Conservation (phyloP, 92 coral and sea anemone species). For the Siderastrea siderea region DNA sequence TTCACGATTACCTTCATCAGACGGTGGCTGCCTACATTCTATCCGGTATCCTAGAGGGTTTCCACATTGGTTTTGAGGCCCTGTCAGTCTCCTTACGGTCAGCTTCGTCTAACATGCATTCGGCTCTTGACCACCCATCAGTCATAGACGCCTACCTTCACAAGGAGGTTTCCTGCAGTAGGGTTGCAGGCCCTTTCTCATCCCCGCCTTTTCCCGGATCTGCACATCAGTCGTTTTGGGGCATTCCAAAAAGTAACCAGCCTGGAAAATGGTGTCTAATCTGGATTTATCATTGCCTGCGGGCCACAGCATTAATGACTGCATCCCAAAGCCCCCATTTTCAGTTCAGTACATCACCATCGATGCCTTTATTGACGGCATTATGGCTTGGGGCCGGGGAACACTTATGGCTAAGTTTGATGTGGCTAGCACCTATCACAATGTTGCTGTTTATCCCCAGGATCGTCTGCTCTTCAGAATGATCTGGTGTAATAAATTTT, state of each 20-base stretch:
- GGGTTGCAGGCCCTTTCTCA: constrained; percentile 9
- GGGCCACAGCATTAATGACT: too few species aligned
- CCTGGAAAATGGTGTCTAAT: constrained; percentile 57
- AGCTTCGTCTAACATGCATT: neutral
- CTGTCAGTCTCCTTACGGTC: neutral
- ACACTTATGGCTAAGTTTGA: constrained; percentile 28
- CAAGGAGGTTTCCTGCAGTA: neutral
- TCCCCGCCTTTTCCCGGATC: neutral
- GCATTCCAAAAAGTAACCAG: constrained; percentile 49
- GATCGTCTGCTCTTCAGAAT: constrained; percentile 27
- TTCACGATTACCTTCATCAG: neutral
- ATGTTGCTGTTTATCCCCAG: constrained; percentile 15
- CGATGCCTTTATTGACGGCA: neutral
- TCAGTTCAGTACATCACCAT: too few species aligned
- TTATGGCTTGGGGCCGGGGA: constrained; percentile 9
- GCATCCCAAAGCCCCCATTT: too few species aligned
- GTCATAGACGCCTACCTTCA: neutral
- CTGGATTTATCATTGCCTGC: constrained; percentile 18
- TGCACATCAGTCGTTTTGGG: constrained; percentile 13
- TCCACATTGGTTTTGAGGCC: neutral
- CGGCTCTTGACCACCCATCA: neutral
- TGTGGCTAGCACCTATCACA: constrained; percentile 12
- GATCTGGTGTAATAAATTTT: constrained; percentile 19
- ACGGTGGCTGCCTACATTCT: neutral
- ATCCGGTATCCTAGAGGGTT: neutral